Evolutionary conservation across 2,113 vertebrate species (phyloP), one percentile per base, ranked within the genome.

Genomic region (Platichthys stellatus): DNA sequence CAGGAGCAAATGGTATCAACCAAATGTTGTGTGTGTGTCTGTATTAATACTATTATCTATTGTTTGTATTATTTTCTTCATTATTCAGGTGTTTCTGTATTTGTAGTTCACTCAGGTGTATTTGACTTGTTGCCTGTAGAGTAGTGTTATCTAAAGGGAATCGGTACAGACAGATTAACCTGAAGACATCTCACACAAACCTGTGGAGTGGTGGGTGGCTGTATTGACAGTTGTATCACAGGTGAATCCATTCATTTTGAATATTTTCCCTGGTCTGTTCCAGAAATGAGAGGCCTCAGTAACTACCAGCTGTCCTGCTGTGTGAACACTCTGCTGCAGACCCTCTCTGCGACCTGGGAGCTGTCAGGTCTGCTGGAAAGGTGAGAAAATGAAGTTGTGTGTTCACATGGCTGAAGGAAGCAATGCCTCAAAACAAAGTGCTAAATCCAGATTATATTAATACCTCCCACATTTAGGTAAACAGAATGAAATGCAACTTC

Each of bases 301-400:
- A 95, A 95, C 81, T 67, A 88, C 63, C 10, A 43, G 11, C 82
- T 94, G 62, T 93, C 92, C 63, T 94, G 93, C 73, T 94, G 92
- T 31, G 87, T 91, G 8, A 95, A 94, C 86, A 84, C 93, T 10
- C 35, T 94, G 40, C 87, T 95, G 66, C 94, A 95, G 86, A 82
- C 84, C 17, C 79, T 95, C 40, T 87, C 78, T 65, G 92, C 91
- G 12, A 94, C 94, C 35, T 80, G 84, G 78, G 93, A 94, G 57
- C 70, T 95, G 0, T 35, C 70, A 47, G 71, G 86, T 0, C 10
- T 93, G 3, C 84, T 95, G 0, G 74, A 87, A 66, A 91, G 28
- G 94, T 95, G 69, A 86, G 80, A 24, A 2, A 3, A 59, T 35
- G 0, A 43, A n/a, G 15, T 9, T 56, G 20, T 2, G 28, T 65